Evolutionary conservation across 2,113 vertebrate species (phyloP).

Genomic region (Cephalophus harveyi): DNA sequence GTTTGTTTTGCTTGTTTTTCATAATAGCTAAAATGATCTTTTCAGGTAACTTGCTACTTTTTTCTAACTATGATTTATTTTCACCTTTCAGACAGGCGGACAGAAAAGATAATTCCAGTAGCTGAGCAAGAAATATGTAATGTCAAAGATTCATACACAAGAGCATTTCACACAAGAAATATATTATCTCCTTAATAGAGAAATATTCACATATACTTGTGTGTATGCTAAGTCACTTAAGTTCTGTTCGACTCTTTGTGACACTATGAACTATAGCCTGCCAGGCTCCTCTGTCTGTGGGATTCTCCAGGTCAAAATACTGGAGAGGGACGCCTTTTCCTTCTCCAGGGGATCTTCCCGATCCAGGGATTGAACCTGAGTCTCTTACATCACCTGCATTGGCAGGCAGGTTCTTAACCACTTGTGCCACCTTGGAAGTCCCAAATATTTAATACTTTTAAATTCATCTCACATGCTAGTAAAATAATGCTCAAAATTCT

Average conservation of each 20-base stretch:
- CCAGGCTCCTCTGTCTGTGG: not conserved
- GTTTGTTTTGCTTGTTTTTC: not conserved
- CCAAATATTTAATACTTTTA: not conserved
- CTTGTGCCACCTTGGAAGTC: not conserved
- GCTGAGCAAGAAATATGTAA: not conserved
- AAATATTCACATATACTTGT: not conserved
- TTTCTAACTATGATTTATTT: not conserved
- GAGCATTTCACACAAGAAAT: not conserved
- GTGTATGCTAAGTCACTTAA: not conserved
- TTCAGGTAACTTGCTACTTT: not conserved
- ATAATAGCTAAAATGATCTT: not conserved
- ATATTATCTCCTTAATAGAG: not conserved
- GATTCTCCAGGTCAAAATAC: not conserved
- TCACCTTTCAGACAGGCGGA: not conserved
- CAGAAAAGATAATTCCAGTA: not conserved
- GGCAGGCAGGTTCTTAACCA: not conserved
- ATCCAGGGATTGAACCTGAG: not conserved
- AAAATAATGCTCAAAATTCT: too few species aligned
- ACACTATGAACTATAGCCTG: not conserved
- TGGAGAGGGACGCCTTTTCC: not conserved
- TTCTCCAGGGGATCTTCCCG: not conserved
- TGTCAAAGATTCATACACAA: not conserved
- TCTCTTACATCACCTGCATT: not conserved
- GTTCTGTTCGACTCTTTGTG: not conserved
- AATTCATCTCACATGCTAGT: too few species aligned